phyloP scores from a whole-genome alignment of 2,113 vertebrate species.

The Notiomystis cincta region DNA sequence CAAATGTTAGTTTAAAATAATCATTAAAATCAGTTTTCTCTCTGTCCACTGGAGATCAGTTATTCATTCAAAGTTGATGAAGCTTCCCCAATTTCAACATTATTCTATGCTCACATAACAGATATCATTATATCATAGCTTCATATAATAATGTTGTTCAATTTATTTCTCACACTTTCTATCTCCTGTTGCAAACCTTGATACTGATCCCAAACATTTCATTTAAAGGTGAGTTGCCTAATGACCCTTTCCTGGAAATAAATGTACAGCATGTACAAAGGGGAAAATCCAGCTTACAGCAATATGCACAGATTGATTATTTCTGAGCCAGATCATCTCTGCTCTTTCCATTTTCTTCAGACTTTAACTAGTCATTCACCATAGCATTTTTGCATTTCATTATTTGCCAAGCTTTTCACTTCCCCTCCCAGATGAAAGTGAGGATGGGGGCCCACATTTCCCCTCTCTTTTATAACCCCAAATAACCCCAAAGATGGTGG shows the following conservation, averaged over 20 bases:
- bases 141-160: not conserved
- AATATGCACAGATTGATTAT: not conserved
- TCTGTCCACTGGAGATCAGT: slow-evolving; percentile 28
- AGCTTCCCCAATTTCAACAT: slow-evolving; percentile 61
- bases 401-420: not conserved
- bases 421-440: not conserved
- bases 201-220: not conserved
- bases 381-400: not conserved
- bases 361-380: not conserved
- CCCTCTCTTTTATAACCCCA: not conserved
- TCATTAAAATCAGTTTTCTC: slow-evolving; percentile 51
- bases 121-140: slow-evolving; percentile 40
- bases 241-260: slow-evolving; percentile 21
- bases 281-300: not conserved
- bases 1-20: slow-evolving; percentile 58
- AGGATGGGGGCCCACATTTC: not conserved
- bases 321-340: not conserved
- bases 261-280: not conserved
- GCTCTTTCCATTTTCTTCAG: slow-evolving; percentile 11
- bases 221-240: slow-evolving; percentile 29
- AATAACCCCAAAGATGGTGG: not conserved
- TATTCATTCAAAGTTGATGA: slow-evolving; percentile 51
- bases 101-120: slow-evolving; percentile 18
- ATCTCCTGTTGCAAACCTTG: slow-evolving; percentile 35
- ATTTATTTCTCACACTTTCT: slow-evolving; percentile 18